Percentiles rank a stretch among this genome's conserved stretches.
Evolutionary conservation across 2,113 vertebrate species (phyloP).

Genomic region (Poicephalus meyeri): DNA sequence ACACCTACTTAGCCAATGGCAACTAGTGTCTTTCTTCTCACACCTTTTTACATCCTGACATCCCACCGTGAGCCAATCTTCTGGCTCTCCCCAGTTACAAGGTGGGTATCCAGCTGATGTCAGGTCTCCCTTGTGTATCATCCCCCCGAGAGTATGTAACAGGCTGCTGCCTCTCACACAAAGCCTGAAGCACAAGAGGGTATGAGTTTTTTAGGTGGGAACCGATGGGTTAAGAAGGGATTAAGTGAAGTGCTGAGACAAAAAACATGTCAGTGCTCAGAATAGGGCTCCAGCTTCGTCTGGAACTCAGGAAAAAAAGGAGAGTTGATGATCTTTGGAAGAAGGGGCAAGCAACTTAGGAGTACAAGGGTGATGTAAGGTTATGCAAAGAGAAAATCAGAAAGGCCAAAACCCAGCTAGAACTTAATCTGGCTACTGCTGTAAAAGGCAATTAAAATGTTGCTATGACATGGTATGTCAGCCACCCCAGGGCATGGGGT

Average conservation of each 20-base stretch:
- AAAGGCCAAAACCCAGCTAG: neutral
- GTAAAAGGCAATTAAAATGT: neutral
- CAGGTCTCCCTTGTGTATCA: neutral
- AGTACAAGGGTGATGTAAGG: neutral
- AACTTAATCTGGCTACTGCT: neutral
- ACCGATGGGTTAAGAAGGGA: neutral
- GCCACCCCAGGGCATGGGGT: neutral
- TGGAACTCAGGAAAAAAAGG: neutral
- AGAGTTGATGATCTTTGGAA: neutral
- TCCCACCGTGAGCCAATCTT: fast-evolving
- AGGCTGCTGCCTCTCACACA: neutral
- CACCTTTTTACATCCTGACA: neutral
- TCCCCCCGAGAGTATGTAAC: neutral
- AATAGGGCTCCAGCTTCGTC: neutral
- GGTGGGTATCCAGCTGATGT: fast-evolving
- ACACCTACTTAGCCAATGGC: neutral
- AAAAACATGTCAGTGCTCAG: fast-evolving
- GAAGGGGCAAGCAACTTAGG: neutral
- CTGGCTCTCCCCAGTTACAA: neutral
- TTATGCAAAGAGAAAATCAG: neutral
- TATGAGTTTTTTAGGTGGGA: neutral
- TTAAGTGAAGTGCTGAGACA: neutral
- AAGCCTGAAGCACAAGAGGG: neutral
- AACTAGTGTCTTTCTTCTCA: neutral
- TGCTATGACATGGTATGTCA: neutral